Evolutionary conservation across 2,888 invertebrate species (phyloP).

Genomic region (Drosophila maculinotata): DNA sequence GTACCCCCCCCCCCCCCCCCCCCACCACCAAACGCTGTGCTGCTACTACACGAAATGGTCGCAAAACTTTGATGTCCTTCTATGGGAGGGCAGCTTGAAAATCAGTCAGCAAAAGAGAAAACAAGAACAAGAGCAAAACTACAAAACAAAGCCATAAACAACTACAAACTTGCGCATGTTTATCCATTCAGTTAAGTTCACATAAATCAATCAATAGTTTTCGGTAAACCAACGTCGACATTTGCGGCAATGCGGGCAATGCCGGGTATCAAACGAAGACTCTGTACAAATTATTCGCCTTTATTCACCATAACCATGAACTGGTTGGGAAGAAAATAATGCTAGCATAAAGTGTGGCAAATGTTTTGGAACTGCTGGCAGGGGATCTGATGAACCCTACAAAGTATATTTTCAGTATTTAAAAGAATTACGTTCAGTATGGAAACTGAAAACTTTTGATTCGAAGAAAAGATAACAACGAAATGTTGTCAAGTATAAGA

Average conservation of each 20-base stretch:
- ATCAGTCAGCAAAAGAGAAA: too few relatives aligned
- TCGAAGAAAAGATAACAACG: too few relatives aligned
- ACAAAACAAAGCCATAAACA: conserved; percentile 31
- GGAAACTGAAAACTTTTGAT: too few relatives aligned
- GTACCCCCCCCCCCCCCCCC: not conserved
- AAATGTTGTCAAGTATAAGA: too few relatives aligned
- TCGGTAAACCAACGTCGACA: conserved; percentile 18
- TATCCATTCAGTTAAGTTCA: conserved; percentile 49
- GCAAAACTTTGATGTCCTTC: conserved; percentile 32
- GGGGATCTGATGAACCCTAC: too few relatives aligned
- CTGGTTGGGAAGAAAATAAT: not conserved
- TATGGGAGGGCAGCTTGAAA: conserved; percentile 1
- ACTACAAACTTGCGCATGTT: conserved; percentile 50
- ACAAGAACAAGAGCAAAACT: not conserved
- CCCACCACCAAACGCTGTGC: not conserved
- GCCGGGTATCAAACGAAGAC: not conserved
- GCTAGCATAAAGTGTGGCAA: too few relatives aligned
- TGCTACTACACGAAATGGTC: conserved; percentile 5
- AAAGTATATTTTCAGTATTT: too few relatives aligned
- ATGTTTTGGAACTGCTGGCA: too few relatives aligned
- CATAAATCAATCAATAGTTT: conserved; percentile 71
- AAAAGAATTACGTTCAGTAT: too few relatives aligned
- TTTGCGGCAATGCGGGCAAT: conserved; percentile 41
- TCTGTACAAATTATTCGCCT: not conserved
- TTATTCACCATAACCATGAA: conserved; percentile 1